These are phyloP conservation scores for Xestoiulus laeticollis DNA, from an alignment of 2,888 invertebrate genomes.

Conservation along the genomic window DNA sequence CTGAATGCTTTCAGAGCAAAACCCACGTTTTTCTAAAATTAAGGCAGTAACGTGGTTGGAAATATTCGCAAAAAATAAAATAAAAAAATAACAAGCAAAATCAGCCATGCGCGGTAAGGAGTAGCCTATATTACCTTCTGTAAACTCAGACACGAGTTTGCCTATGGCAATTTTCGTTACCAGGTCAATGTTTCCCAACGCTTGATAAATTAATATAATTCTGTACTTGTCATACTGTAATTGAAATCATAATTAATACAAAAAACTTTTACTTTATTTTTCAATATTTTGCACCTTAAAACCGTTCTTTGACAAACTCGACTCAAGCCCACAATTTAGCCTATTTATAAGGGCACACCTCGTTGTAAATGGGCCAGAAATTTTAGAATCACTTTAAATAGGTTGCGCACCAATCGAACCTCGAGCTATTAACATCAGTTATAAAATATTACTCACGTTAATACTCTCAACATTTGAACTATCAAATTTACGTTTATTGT, in stretches of 20 bases:
- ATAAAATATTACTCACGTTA: not conserved
- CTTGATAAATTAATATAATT: not conserved
- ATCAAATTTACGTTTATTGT: not conserved
- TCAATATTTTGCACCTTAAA: not conserved
- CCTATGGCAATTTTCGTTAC: not conserved
- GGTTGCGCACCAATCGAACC: not conserved
- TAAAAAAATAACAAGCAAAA: not conserved
- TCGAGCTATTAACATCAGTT: not conserved
- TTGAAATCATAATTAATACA: not conserved
- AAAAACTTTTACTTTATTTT: not conserved
- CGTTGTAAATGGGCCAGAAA: not conserved
- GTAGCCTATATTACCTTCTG: conserved; percentile 31
- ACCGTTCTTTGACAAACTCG: not conserved
- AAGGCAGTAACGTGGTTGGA: not conserved
- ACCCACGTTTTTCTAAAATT: not conserved
- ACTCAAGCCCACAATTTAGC: not conserved
- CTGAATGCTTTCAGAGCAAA: not conserved
- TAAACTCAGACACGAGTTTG: not conserved
- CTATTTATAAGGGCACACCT: conserved; percentile 5
- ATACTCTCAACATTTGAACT: not conserved
- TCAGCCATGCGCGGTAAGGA: not conserved
- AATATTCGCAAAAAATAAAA: not conserved
- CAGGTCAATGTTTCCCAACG: conserved; percentile 32
- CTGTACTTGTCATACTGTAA: not conserved
- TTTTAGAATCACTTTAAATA: not conserved